Conservation (phyloP, 1,140 invertebrate species). For the Leguminivora glycinivorella region DNA sequence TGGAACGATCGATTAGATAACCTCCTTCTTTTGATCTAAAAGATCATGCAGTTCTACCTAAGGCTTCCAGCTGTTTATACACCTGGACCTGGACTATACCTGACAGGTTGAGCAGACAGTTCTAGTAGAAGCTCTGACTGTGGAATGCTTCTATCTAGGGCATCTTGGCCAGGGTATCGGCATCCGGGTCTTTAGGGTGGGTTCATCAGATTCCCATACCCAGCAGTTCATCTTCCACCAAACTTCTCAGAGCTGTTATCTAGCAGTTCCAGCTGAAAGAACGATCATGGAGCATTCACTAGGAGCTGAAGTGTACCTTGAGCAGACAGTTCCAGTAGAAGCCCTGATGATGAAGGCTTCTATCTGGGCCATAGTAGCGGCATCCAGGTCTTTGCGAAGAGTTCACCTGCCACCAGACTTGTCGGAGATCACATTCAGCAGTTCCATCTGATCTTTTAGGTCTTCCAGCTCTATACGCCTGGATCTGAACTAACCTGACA, state of each 20-base stretch:
- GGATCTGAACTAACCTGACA: conserved; percentile 86
- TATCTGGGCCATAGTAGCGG: conserved; percentile 94
- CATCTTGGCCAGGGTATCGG: conserved; percentile 93
- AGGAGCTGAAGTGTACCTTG: conserved; percentile 87
- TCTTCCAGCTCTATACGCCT: conserved; percentile 95
- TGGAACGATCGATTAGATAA: too few species aligned
- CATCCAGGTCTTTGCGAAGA: conserved; percentile 99
- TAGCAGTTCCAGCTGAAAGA: too few species aligned
- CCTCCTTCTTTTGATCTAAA: too few species aligned
- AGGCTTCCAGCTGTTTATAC: not conserved
- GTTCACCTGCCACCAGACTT: too few species aligned
- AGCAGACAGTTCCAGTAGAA: conserved; percentile 98
- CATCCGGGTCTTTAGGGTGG: conserved; percentile 97
- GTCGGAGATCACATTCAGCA: too few species aligned
- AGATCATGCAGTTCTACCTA: too few species aligned
- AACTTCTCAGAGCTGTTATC: conserved; percentile 98
- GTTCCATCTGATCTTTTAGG: conserved; percentile 98
- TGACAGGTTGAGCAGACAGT: conserved; percentile 80
- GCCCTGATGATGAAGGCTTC: conserved; percentile 97
- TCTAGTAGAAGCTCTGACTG: conserved; percentile 98
- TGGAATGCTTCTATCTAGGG: conserved; percentile 97
- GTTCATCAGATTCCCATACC: too few species aligned
- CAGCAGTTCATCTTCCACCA: conserved; percentile 95
- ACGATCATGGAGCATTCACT: conserved; percentile 91
- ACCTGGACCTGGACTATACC: conserved; percentile 37